These are phyloP conservation scores for Melieria picta DNA, from an alignment of 2,888 invertebrate species.

Conservation along the genomic window DNA sequence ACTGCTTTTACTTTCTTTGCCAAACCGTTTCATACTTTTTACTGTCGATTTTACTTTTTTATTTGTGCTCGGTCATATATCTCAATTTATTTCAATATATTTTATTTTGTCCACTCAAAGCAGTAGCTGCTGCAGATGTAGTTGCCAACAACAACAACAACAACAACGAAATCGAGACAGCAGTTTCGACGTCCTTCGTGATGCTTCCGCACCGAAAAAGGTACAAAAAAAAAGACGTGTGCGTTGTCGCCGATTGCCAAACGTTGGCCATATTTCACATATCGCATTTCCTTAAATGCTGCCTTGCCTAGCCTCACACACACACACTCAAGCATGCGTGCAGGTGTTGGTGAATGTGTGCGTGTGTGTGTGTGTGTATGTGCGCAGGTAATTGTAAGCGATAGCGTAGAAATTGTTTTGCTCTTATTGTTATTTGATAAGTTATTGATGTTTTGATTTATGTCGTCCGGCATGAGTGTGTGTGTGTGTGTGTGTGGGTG, in stretches of 20 bases:
- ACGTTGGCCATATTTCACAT: not conserved
- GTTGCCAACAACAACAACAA: no score
- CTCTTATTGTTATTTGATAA: constrained; percentile 35
- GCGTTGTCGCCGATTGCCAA: no score
- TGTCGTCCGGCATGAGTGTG: not conserved
- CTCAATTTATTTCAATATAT: constrained; percentile 36
- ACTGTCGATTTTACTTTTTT: constrained; percentile 19
- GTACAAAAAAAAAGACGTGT: no score
- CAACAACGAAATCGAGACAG: no score
- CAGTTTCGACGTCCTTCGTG: no score
- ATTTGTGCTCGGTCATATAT: not conserved
- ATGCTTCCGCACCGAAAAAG: no score
- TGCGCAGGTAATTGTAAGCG: constrained; percentile 28
- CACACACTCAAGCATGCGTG: no score
- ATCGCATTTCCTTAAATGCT: constrained; percentile 4
- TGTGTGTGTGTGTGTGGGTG: no score
- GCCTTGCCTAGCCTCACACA: not conserved
- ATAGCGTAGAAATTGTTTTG: constrained; percentile 30
- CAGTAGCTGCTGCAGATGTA: no score
- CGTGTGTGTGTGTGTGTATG: constrained; percentile 6
- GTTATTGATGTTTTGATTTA: constrained; percentile 38
- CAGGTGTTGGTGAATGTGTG: no score
- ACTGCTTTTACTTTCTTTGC: no score
- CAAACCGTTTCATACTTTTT: not conserved
- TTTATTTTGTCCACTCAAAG: constrained; percentile 22